Percentiles rank a stretch among this genome's conserved stretches.
Evolutionary conservation across 2,113 vertebrate species (phyloP).

Genomic region (Dasypus novemcinctus): DNA sequence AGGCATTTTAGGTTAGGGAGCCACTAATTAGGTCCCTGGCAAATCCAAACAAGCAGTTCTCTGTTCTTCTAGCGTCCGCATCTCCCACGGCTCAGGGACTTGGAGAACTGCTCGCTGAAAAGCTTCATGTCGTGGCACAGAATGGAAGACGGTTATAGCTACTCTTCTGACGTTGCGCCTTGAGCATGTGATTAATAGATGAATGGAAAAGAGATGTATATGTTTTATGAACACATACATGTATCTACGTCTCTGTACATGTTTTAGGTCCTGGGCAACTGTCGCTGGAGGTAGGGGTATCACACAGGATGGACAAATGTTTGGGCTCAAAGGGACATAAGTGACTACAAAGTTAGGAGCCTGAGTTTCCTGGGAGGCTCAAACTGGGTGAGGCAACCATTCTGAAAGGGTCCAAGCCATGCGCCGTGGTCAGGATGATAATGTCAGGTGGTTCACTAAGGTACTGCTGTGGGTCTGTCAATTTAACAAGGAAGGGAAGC

Average conservation of each 20-base stretch:
- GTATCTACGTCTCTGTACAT: fast-evolving
- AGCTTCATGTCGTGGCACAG: fast-evolving
- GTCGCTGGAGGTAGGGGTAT: background rate
- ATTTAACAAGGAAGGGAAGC: too few species aligned
- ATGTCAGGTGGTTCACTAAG: background rate
- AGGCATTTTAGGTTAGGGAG: background rate
- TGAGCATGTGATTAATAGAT: background rate
- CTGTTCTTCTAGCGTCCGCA: background rate
- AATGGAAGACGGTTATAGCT: background rate
- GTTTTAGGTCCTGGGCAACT: background rate
- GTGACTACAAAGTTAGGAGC: background rate
- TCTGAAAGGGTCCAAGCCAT: background rate
- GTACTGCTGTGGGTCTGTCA: background rate
- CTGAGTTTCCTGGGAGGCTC: background rate
- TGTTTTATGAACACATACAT: fast-evolving
- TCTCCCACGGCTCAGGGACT: background rate
- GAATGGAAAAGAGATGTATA: too few species aligned
- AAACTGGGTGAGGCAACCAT: background rate
- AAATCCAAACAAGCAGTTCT: background rate
- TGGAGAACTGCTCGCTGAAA: fast-evolving
- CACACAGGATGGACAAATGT: background rate
- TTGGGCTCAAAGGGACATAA: background rate
- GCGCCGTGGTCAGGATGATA: fast-evolving
- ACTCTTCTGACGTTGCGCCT: background rate
- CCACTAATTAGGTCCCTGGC: background rate